Conservation (phyloP, 2,888 invertebrate genomes). For the Yponomeuta evonymella region DNA sequence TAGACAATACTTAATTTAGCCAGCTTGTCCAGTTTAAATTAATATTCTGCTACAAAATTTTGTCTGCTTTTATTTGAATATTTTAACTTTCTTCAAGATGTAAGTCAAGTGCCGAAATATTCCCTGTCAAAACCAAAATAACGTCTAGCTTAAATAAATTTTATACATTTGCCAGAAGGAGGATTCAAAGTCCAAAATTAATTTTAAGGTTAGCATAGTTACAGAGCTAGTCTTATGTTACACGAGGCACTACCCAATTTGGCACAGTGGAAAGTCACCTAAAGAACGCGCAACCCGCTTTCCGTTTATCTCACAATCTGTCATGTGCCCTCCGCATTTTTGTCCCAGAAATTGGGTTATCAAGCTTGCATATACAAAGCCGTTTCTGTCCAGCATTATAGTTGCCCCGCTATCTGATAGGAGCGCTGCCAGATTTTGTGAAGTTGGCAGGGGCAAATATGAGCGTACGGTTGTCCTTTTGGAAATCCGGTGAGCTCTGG, state of each 20-base stretch:
- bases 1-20: too few species aligned
- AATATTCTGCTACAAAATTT: too few species aligned
- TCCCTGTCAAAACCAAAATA: too few species aligned
- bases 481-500: neutral
- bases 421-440: slow-evolving; percentile 51
- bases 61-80: too few species aligned
- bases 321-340: slow-evolving; percentile 49
- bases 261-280: neutral
- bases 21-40: too few species aligned
- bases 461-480: neutral
- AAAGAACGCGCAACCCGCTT: neutral
- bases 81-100: too few species aligned
- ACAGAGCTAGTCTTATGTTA: too few species aligned
- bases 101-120: too few species aligned
- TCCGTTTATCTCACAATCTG: slow-evolving; percentile 36
- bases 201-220: too few species aligned
- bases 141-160: too few species aligned
- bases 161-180: too few species aligned
- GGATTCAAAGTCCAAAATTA: too few species aligned
- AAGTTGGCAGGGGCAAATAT: slow-evolving; percentile 41
- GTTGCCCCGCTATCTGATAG: slow-evolving; percentile 49
- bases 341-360: slow-evolving; percentile 53
- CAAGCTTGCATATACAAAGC: slow-evolving; percentile 25
- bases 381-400: neutral
- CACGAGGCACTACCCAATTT: neutral